Conservation (phyloP, 2,797 vertebrate genomes). For the Acanthurus lineatus region DNA sequence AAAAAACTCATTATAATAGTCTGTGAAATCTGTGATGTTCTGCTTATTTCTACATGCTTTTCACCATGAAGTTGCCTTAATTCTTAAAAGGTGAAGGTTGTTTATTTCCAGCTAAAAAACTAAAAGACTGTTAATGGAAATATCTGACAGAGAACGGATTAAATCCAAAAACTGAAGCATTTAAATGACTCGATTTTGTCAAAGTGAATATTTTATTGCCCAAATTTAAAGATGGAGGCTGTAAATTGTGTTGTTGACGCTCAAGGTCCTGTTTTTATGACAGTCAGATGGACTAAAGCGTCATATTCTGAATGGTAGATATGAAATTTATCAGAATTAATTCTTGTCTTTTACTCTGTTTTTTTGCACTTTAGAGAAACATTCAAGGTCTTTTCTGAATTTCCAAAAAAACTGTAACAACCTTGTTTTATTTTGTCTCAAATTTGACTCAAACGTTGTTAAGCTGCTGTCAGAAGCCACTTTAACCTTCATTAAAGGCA, state of each 20-base stretch:
- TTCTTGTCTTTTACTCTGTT: not conserved
- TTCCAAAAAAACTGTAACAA: not conserved
- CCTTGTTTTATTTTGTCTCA: not conserved
- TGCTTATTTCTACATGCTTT: too few species aligned
- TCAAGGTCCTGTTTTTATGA: not conserved
- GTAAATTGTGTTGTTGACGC: not conserved
- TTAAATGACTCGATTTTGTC: not conserved
- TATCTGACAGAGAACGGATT: too few species aligned
- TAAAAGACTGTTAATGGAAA: too few species aligned
- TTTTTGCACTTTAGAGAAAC: not conserved
- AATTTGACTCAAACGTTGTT: not conserved
- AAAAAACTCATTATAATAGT: too few species aligned
- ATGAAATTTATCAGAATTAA: not conserved
- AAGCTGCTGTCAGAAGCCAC: not conserved
- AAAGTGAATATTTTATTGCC: not conserved
- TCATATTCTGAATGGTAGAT: not conserved
- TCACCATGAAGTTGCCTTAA: too few species aligned
- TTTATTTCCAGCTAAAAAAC: too few species aligned
- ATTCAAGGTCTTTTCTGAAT: not conserved
- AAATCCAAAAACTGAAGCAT: not conserved
- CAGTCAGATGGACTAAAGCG: not conserved
- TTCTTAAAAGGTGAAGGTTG: too few species aligned
- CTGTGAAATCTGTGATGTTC: too few species aligned
- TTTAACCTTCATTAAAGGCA: conserved; percentile 6
- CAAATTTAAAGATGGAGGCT: not conserved